Evolutionary conservation across 2,888 invertebrate genomes (phyloP).

Genomic region (Melanotus villosus): DNA sequence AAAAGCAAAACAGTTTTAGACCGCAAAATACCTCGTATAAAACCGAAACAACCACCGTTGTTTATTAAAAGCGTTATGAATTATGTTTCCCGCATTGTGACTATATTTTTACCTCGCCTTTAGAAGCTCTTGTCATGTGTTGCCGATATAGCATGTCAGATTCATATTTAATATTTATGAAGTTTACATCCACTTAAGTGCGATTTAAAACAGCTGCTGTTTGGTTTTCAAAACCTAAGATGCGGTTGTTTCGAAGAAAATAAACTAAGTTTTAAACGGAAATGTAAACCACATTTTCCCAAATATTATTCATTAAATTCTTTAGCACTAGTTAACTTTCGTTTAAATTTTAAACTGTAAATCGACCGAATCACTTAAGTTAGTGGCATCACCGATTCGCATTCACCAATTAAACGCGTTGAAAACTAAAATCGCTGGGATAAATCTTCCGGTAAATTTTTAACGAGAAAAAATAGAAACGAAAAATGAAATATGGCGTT

Average conservation of each 20-base stretch:
- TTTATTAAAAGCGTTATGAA: constrained; percentile 58
- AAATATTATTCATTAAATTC: constrained; percentile 27
- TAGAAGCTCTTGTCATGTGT: constrained; percentile 46
- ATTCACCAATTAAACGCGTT: constrained; percentile 51
- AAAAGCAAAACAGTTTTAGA: constrained; percentile 39
- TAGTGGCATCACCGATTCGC: constrained; percentile 43
- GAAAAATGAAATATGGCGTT: constrained; percentile 34
- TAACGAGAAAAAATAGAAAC: constrained; percentile 40
- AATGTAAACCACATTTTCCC: constrained; percentile 23
- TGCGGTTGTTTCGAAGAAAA: constrained; percentile 30
- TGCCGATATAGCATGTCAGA: constrained; percentile 52
- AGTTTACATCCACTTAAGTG: constrained; percentile 59
- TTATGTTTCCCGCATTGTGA: constrained; percentile 59
- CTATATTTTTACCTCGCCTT: constrained; percentile 53
- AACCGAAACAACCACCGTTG: constrained; percentile 58
- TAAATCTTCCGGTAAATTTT: constrained; percentile 50
- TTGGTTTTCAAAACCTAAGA: constrained; percentile 19
- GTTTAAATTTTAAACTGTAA: constrained; percentile 36
- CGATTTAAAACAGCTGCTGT: constrained; percentile 55
- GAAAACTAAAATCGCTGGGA: constrained; percentile 47
- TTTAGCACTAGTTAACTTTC: not conserved
- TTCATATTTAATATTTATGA: constrained; percentile 60
- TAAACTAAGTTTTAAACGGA: constrained; percentile 17
- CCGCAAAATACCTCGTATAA: constrained; percentile 54
- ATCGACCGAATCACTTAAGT: constrained; percentile 42